phyloP scores from a whole-genome alignment of 92 coral and sea anemone species.

The Epizoanthus fatuus region DNA sequence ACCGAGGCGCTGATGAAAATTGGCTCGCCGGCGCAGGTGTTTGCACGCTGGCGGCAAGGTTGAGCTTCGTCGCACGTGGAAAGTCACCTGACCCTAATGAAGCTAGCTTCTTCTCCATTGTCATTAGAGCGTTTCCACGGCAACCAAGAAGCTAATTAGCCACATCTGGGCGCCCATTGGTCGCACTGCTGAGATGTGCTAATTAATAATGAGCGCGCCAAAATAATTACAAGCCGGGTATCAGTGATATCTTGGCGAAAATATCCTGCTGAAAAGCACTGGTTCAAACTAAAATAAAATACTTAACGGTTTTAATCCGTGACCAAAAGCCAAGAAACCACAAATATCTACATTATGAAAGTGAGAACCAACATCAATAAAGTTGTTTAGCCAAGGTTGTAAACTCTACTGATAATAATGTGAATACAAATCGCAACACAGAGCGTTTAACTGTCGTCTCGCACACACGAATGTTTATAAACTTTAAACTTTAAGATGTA shows the following conservation, averaged over 20 bases:
- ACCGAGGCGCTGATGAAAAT: conserved; percentile 93
- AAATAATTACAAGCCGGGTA: conserved; percentile 74
- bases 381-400: conserved; percentile 47
- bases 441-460: conserved; percentile 18
- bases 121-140: conserved; percentile 84
- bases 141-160: conserved; percentile 86
- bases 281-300: conserved; percentile 16
- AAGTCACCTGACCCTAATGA: conserved; percentile 76
- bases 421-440: conserved; percentile 56
- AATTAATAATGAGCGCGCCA: conserved; percentile 93
- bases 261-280: conserved; percentile 3
- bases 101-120: conserved; percentile 83
- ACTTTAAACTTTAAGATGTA: conserved; percentile 3
- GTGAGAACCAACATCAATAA: neutral
- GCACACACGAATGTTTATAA: conserved; percentile 34
- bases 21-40: conserved; percentile 98
- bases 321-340: conserved; percentile 3
- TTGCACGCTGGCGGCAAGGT: conserved; percentile 82
- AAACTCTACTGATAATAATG: conserved; percentile 38
- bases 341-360: conserved; percentile 33
- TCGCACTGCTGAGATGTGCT: conserved; percentile 77
- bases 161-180: conserved; percentile 72
- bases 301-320: conserved; percentile 12
- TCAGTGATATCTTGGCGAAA: conserved; percentile 50
- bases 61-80: conserved; percentile 94